Base-by-base conservation (phyloP, 1,140 invertebrate genomes). In the Eubasilissa regina region DNA sequence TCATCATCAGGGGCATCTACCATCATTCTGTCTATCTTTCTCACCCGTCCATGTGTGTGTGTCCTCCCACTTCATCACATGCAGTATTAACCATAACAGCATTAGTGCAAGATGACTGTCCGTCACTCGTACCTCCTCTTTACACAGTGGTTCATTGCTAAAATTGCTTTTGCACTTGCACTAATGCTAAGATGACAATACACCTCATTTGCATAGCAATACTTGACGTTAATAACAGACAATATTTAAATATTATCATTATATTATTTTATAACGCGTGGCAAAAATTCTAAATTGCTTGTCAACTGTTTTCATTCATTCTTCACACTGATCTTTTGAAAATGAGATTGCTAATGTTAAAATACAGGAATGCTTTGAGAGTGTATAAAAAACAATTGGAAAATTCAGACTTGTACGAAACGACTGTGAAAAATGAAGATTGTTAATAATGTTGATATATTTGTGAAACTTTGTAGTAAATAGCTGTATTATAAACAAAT, bases 1-100 rank as follows among this genome's bases (percentile, higher is more conserved):
- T 21, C 58, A 19, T 25, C 58, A 62, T 19, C 19, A n/a, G 12
- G 15, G 51, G 12, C 51, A 53, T 15, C 51, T 1, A 3, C 51
- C 12, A 15, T 53, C 51, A 13, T 12, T 53, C 25, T 35, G 25
- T 35, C 25, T 35, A 6, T 35, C 25, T 35, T 6, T 35, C 25
- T 35, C 25, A 35, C 25, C 25, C 25, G 25, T 10, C 1, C 56
- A 12, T 43, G 70, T 66, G 60, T 55, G 75, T 44, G 75, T 60
- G 60, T 21, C 53, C 35, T 43, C 45, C 17, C 35, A 25, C 73
- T 35, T 12, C 35, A 7, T 58, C 73, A n/a, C 55, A 15, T 43
- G 17, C 45, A 8, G 12, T 51, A 73, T 25, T 73, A 15, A 62
- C 60, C 21, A 15, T 62, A 21, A 19, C n/a, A n/a, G 66, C 45